Percentiles rank a stretch among this genome's conserved stretches.
Conservation (phyloP, 1,140 invertebrate genomes). For the Bombus terrestris region DNA sequence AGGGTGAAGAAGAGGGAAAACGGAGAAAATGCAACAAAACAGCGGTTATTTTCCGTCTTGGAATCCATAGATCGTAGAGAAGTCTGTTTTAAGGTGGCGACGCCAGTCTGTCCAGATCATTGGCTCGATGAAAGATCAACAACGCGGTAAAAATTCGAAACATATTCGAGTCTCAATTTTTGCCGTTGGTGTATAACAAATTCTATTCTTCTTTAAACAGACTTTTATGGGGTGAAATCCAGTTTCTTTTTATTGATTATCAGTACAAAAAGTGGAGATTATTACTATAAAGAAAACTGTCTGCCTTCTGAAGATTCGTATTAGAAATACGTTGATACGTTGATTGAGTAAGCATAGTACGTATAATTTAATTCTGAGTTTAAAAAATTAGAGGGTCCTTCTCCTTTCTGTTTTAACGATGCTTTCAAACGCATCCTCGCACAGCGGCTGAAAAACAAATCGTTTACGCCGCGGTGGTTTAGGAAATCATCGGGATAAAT, state of each 20-base stretch:
- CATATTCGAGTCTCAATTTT: slow-evolving; percentile 4
- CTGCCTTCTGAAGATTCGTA: no score
- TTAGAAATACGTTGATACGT: no score
- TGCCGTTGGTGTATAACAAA: no score
- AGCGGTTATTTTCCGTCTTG: neutral
- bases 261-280: no score
- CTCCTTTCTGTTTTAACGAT: neutral
- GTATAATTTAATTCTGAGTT: neutral
- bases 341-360: no score
- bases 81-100: slow-evolving; percentile 13
- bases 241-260: no score
- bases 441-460: neutral
- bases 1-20: no score
- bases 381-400: neutral
- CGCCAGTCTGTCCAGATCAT: slow-evolving; percentile 20
- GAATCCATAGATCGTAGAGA: slow-evolving; percentile 14
- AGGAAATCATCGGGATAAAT: slow-evolving; percentile 3
- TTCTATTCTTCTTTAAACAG: neutral
- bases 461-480: neutral
- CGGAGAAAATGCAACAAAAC: neutral
- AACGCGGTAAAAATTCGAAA: no score
- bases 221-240: no score
- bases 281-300: no score
- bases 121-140: slow-evolving; percentile 6
- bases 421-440: neutral